phyloP scores from a whole-genome alignment of 2,113 vertebrate species.

The Brachyhypopomus occidentalis region DNA sequence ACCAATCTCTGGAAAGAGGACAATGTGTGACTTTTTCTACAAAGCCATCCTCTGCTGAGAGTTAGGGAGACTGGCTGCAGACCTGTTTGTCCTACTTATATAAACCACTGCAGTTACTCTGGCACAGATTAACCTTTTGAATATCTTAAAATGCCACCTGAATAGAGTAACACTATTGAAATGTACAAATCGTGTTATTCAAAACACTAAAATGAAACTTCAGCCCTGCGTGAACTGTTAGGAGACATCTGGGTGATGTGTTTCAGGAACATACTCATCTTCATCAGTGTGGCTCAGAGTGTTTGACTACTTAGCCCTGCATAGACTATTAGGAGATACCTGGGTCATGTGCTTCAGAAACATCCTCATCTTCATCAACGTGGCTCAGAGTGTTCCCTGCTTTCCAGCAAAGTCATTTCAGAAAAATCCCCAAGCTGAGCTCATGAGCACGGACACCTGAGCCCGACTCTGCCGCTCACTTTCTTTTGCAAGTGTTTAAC shows the following conservation, averaged over 20 bases:
- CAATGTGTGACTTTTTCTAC: conserved; percentile 14
- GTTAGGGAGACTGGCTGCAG: not conserved
- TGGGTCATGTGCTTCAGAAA: conserved; percentile 2
- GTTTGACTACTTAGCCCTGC: not conserved
- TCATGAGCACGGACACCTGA: conserved; percentile 22
- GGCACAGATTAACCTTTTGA: too few relatives aligned
- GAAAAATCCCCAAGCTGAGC: conserved; percentile 33
- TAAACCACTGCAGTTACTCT: too few relatives aligned
- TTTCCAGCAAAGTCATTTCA: conserved; percentile 41
- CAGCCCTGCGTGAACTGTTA: not conserved
- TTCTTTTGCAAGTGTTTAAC: conserved; percentile 36
- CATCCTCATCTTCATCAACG: conserved; percentile 11
- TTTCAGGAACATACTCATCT: conserved; percentile 16
- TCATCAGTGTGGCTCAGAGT: conserved; percentile 5
- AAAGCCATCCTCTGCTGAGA: not conserved
- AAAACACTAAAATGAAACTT: not conserved
- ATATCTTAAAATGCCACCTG: too few relatives aligned
- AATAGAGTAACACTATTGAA: too few relatives aligned
- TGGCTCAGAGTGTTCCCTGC: conserved; percentile 19
- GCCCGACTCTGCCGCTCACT: conserved; percentile 10
- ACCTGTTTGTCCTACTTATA: not conserved
- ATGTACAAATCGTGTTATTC: too few relatives aligned
- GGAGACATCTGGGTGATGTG: not conserved
- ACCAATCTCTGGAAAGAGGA: not conserved
- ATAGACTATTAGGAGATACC: too few relatives aligned